Evolutionary conservation across 2,797 vertebrate genomes (phyloP).

Genomic region (Oreonectes daqikongensis): DNA sequence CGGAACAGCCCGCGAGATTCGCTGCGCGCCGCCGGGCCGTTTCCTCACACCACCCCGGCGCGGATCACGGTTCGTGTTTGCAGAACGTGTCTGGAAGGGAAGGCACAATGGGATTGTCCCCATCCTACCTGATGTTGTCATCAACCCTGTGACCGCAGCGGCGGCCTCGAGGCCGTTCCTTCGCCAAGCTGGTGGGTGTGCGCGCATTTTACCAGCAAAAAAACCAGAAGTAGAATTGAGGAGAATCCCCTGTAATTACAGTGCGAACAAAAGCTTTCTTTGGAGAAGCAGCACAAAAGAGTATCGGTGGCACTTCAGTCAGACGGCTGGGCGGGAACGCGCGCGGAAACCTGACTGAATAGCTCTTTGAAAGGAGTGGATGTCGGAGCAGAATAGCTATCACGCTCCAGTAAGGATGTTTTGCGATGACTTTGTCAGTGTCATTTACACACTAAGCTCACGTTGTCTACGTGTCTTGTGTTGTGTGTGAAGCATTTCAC

Average conservation of each 20-base stretch:
- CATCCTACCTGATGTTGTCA: constrained; percentile 38
- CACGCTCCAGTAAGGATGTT: constrained; percentile 57
- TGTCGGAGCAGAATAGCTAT: constrained; percentile 54
- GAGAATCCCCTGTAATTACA: constrained; percentile 70
- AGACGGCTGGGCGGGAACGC: constrained; percentile 63
- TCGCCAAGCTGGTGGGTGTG: neutral
- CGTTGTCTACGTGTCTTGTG: constrained; percentile 15
- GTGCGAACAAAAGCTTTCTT: constrained; percentile 68
- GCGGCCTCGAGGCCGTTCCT: neutral
- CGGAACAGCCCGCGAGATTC: constrained; percentile 75
- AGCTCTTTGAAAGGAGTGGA: constrained; percentile 47
- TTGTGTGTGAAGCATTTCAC: neutral
- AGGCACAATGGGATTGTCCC: constrained; percentile 23
- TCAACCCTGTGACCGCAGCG: constrained; percentile 27
- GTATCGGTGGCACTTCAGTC: constrained; percentile 65
- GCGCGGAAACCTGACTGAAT: constrained; percentile 53
- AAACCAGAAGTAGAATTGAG: constrained; percentile 48
- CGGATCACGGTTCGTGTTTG: constrained; percentile 24
- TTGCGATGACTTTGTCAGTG: constrained; percentile 64
- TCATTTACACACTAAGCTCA: constrained; percentile 38
- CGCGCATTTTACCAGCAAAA: neutral
- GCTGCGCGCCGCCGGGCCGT: constrained; percentile 61
- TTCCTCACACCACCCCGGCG: constrained; percentile 1
- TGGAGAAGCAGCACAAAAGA: constrained; percentile 66
- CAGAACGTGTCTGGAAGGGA: constrained; percentile 45